phyloP scores from a whole-genome alignment of 2,888 invertebrate genomes.

The Podabrus alpinus region DNA sequence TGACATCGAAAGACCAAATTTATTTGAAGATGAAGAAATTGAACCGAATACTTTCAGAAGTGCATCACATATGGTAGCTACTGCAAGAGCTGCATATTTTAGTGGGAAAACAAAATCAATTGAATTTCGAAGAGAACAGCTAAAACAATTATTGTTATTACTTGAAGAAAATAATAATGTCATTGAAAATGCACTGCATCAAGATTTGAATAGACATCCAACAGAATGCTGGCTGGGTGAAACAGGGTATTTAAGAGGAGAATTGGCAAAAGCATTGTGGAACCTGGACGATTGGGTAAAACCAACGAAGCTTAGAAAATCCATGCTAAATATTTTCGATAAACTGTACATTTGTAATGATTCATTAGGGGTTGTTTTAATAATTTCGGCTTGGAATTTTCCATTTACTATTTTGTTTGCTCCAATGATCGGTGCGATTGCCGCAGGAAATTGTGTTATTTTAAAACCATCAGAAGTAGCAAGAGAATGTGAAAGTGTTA shows the following conservation, averaged over 20 bases:
- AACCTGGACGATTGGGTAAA: constrained; percentile 79
- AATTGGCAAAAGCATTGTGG: constrained; percentile 70
- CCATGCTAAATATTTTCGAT: constrained; percentile 73
- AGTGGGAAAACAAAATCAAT: constrained; percentile 80
- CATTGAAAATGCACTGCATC: constrained; percentile 74
- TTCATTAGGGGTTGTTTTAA: constrained; percentile 89
- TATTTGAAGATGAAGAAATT: neutral
- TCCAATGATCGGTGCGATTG: constrained; percentile 85
- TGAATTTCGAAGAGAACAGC: constrained; percentile 80
- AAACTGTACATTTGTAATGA: constrained; percentile 78
- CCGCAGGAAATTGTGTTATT: constrained; percentile 91
- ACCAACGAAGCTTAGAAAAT: constrained; percentile 71
- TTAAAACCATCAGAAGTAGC: constrained; percentile 93
- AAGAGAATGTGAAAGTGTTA: constrained; percentile 69
- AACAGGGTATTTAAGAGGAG: constrained; percentile 77
- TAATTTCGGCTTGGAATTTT: constrained; percentile 97
- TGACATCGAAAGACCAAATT: neutral
- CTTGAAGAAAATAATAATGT: constrained; percentile 77
- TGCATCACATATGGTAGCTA: constrained; percentile 56
- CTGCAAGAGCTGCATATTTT: constrained; percentile 74
- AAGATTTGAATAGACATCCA: constrained; percentile 80
- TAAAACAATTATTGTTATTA: constrained; percentile 75
- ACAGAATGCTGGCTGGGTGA: constrained; percentile 80
- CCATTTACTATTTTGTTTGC: constrained; percentile 81
- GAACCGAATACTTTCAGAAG: neutral